A percentile compares a stretch with the other conserved stretches of the same genome.
Evolutionary conservation across 2,113 vertebrate genomes (phyloP).

Genomic region (Gallinago jamesoni): DNA sequence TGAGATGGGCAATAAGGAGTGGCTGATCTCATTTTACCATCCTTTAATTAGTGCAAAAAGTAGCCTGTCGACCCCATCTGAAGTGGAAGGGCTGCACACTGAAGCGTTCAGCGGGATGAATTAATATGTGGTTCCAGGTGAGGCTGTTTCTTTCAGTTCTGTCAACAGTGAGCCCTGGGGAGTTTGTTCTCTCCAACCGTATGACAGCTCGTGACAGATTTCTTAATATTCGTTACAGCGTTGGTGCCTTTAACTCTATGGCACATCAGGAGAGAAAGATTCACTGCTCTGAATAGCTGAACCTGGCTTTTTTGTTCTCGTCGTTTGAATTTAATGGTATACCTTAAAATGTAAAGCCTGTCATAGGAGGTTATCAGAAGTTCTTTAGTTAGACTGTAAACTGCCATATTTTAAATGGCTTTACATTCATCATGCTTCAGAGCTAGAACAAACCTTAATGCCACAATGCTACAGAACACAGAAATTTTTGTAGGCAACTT

Average conservation of each 20-base stretch:
- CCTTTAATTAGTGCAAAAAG: slow-evolving; percentile 59
- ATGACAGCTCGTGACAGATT: slow-evolving; percentile 25
- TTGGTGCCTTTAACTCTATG: neutral
- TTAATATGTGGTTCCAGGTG: slow-evolving; percentile 37
- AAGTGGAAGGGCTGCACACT: neutral
- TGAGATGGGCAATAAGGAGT: neutral
- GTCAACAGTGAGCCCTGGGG: neutral
- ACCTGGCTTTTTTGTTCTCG: neutral
- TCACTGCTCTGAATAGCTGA: neutral
- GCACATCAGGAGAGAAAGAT: neutral
- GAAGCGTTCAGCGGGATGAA: neutral
- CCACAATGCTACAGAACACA: neutral
- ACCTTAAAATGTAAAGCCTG: neutral
- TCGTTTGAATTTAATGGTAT: neutral
- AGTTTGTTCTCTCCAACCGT: neutral
- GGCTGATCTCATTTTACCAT: slow-evolving; percentile 15
- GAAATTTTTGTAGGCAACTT: neutral
- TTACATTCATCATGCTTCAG: neutral
- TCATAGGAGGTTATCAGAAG: neutral
- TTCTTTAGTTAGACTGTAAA: neutral
- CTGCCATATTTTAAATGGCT: neutral
- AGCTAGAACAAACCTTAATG: neutral
- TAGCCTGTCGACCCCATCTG: neutral
- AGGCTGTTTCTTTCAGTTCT: neutral
- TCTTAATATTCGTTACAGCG: neutral